Percentiles rank a stretch among this genome's conserved stretches.
These are phyloP conservation scores for Hippolais icterina DNA, from an alignment of 2,113 vertebrate species.

Conservation along the genomic window DNA sequence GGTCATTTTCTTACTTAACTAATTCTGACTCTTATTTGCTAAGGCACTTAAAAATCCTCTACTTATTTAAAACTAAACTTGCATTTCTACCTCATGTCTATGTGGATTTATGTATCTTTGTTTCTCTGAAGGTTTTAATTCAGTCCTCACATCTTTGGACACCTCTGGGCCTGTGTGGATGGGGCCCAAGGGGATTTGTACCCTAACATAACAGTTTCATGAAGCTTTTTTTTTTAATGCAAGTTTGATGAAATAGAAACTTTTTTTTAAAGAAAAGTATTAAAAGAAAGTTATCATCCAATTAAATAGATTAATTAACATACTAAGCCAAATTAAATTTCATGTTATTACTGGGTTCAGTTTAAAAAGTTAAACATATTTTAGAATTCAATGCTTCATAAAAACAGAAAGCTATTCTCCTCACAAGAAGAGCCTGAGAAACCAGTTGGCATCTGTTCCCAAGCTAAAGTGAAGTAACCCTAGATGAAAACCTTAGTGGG, in stretches of 20 bases:
- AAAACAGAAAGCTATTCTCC: neutral
- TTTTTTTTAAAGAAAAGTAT: neutral
- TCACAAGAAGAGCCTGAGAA: neutral
- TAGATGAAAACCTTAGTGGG: neutral
- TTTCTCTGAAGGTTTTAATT: no score
- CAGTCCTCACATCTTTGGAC: no score
- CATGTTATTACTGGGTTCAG: neutral
- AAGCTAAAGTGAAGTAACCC: neutral
- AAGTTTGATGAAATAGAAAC: neutral
- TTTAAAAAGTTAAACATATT: neutral
- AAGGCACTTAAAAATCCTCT: no score
- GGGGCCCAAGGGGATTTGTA: no score
- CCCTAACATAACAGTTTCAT: neutral
- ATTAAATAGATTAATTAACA: slow-evolving; percentile 9
- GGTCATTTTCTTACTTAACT: no score
- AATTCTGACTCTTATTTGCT: no score
- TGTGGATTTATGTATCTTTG: no score
- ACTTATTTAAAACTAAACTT: no score
- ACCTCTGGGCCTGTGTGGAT: no score
- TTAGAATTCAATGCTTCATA: neutral
- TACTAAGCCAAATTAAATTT: neutral
- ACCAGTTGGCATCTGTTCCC: neutral
- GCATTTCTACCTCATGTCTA: no score
- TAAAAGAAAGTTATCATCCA: neutral
- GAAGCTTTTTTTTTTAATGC: neutral